A percentile compares a stretch with the other conserved stretches of the same genome.
Evolutionary conservation across 2,797 vertebrate genomes (phyloP).

Genomic region (Xiphophorus birchmanni): DNA sequence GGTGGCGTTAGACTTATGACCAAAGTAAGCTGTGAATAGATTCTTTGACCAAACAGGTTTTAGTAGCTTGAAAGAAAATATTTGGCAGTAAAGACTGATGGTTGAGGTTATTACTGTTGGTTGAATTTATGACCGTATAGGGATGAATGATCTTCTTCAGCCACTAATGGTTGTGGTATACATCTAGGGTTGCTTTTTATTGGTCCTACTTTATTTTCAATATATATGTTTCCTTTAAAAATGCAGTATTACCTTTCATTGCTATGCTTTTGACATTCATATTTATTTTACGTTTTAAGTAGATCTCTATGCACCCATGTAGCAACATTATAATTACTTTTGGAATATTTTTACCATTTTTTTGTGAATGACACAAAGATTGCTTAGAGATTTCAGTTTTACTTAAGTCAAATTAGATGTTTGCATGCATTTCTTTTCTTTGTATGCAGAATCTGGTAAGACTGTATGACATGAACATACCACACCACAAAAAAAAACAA

Average conservation of each 20-base stretch:
- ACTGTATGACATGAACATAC: background rate
- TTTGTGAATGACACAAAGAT: background rate
- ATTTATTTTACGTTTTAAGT: background rate
- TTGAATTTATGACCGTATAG: background rate
- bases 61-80: background rate
- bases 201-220: background rate
- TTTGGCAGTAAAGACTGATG: background rate
- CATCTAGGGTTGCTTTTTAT: background rate
- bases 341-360: background rate
- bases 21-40: background rate
- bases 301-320: background rate
- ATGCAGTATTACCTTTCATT: background rate
- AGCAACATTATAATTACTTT: background rate
- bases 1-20: background rate
- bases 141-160: background rate
- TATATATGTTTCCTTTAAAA: background rate
- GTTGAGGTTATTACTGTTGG: background rate
- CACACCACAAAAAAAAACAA: background rate
- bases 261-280: background rate
- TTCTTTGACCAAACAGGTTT: background rate
- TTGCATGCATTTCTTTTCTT: background rate
- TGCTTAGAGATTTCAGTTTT: background rate
- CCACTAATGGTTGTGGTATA: background rate
- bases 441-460: background rate
- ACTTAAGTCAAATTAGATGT: background rate